Evolutionary conservation across 2,888 invertebrate species (phyloP).

Genomic region (Spodoptera littoralis): DNA sequence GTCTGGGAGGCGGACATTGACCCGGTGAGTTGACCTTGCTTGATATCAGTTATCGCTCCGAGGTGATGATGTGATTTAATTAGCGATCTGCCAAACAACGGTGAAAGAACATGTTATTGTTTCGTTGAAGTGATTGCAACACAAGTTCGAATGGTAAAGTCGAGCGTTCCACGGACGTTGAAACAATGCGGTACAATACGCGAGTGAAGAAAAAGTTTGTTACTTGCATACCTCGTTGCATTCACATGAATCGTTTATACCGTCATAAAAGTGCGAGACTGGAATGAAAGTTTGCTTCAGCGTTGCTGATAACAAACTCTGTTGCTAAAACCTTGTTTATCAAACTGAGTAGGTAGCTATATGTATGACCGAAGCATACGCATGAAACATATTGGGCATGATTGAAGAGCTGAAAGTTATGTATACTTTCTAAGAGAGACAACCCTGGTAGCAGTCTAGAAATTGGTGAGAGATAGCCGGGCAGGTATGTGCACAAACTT

Average conservation of each 20-base stretch:
- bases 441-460: constrained; percentile 52
- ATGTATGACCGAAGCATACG: no score
- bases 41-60: constrained; percentile 72
- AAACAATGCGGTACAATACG: constrained; percentile 50
- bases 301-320: constrained; percentile 46
- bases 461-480: constrained; percentile 40
- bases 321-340: constrained; percentile 20
- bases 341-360: neutral
- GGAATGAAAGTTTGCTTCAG: constrained; percentile 44
- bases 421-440: constrained; percentile 54
- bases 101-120: constrained; percentile 26
- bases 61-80: constrained; percentile 58
- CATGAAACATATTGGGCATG: no score
- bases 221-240: constrained; percentile 29
- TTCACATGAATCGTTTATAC: constrained; percentile 33
- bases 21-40: constrained; percentile 91
- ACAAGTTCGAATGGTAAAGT: constrained; percentile 31
- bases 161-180: constrained; percentile 35
- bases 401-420: neutral
- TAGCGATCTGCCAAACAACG: constrained; percentile 35
- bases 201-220: constrained; percentile 39
- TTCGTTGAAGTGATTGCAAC: constrained; percentile 16
- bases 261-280: constrained; percentile 39
- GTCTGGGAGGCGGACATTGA: constrained; percentile 95
- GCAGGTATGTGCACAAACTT: constrained; percentile 39